Conservation (phyloP, 1,140 invertebrate species). For the Conopomorpha cramerella region DNA sequence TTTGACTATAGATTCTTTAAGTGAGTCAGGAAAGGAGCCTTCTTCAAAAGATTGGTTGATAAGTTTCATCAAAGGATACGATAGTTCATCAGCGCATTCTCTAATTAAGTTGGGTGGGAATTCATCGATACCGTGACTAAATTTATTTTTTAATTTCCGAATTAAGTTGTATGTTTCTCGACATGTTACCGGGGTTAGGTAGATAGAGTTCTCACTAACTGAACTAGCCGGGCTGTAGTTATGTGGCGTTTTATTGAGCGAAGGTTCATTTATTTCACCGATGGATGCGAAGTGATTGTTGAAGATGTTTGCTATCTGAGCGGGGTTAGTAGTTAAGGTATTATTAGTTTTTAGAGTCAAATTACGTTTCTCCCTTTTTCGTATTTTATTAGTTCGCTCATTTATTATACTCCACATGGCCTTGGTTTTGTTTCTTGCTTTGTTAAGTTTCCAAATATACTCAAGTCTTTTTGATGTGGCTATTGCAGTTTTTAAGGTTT, state of each 20-base stretch:
- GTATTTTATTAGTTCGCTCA: neutral
- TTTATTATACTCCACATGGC: slow-evolving; percentile 1
- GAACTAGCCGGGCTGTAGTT: too few species aligned
- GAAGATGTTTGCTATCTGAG: neutral
- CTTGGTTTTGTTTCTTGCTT: slow-evolving; percentile 1
- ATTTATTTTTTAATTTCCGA: slow-evolving; percentile 1
- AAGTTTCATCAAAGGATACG: too few species aligned
- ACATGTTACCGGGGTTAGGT: neutral
- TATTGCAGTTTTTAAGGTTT: neutral
- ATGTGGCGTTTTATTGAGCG: too few species aligned
- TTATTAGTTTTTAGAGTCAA: neutral
- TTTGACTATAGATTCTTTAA: too few species aligned
- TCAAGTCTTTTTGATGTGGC: neutral
- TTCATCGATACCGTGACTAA: neutral
- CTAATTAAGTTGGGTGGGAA: too few species aligned
- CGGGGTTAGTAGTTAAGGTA: neutral
- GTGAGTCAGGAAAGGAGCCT: too few species aligned
- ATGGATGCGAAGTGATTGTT: neutral
- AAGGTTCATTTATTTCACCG: neutral
- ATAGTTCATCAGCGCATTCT: too few species aligned
- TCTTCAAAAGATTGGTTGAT: too few species aligned
- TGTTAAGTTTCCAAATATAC: neutral
- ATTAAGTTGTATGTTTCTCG: neutral
- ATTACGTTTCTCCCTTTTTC: neutral
- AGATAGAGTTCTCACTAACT: neutral